Percentiles rank a stretch among this genome's conserved stretches.
Evolutionary conservation across 2,113 vertebrate species (phyloP).

Genomic region (Zosterops hypoxanthus): DNA sequence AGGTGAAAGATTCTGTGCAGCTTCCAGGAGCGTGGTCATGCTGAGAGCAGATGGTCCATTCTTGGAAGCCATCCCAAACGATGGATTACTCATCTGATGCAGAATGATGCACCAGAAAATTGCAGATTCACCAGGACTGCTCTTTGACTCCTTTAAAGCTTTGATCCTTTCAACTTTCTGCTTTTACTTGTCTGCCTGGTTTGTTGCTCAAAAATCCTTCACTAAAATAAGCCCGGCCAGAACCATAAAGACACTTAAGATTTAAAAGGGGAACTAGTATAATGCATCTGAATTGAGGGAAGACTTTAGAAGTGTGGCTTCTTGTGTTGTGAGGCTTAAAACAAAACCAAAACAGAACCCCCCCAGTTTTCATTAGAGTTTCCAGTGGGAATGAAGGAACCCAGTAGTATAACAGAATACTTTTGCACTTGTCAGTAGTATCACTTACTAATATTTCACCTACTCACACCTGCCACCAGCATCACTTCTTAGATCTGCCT

Average conservation of each 20-base stretch:
- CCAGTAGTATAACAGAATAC: background rate
- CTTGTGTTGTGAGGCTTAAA: background rate
- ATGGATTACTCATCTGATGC: constrained; percentile 57
- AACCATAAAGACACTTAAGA: background rate
- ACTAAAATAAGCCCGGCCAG: background rate
- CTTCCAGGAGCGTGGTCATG: constrained; percentile 11
- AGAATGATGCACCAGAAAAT: constrained; percentile 65
- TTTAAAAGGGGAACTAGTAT: background rate
- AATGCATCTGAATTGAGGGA: background rate
- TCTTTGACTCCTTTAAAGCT: constrained; percentile 43
- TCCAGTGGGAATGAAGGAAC: background rate
- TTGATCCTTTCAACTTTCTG: background rate
- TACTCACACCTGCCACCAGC: background rate
- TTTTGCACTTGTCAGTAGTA: background rate
- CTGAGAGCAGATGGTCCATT: constrained; percentile 61
- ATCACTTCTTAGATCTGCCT: background rate
- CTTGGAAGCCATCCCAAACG: constrained; percentile 60
- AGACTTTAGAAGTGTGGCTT: background rate
- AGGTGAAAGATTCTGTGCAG: constrained; percentile 43
- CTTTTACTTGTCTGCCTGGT: background rate
- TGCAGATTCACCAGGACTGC: constrained; percentile 21
- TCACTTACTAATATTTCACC: background rate
- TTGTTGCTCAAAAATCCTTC: background rate
- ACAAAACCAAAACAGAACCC: background rate
- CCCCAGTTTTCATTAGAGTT: background rate